Conservation (phyloP, 2,113 vertebrate species). For the Microtus oregoni region DNA sequence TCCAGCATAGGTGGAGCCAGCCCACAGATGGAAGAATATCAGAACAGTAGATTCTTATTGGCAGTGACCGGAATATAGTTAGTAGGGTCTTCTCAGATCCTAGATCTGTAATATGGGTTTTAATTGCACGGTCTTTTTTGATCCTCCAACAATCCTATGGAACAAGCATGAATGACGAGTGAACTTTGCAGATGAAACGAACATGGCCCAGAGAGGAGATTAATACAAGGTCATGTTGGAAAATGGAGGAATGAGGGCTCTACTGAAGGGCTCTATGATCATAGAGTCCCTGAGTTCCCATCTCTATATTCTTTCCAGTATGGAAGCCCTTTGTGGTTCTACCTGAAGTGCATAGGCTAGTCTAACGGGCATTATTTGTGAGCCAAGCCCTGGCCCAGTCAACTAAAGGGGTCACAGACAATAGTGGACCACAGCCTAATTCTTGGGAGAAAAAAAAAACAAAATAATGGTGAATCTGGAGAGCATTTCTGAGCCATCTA, state of each 20-base stretch:
- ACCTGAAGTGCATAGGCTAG: accelerated
- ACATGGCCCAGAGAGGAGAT: neutral
- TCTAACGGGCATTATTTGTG: neutral
- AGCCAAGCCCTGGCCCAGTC: neutral
- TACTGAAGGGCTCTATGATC: neutral
- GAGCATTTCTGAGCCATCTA: neutral
- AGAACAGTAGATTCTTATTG: neutral
- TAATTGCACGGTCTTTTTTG: neutral
- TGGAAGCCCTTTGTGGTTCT: neutral
- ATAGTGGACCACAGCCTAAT: neutral
- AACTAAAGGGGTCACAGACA: neutral
- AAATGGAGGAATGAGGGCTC: too few species aligned
- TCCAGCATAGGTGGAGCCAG: neutral
- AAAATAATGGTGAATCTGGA: neutral
- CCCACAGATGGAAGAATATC: neutral
- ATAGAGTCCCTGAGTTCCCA: neutral
- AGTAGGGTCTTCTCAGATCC: neutral
- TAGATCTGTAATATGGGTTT: neutral
- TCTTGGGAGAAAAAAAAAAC: neutral
- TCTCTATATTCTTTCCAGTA: neutral
- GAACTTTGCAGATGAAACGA: neutral
- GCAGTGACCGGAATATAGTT: neutral
- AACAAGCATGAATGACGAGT: neutral
- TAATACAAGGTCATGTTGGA: neutral
- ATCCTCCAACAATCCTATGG: neutral